A percentile compares a stretch with the other conserved stretches of the same genome.
phyloP scores from a whole-genome alignment of 2,113 vertebrate genomes.

The Plotosus lineatus region DNA sequence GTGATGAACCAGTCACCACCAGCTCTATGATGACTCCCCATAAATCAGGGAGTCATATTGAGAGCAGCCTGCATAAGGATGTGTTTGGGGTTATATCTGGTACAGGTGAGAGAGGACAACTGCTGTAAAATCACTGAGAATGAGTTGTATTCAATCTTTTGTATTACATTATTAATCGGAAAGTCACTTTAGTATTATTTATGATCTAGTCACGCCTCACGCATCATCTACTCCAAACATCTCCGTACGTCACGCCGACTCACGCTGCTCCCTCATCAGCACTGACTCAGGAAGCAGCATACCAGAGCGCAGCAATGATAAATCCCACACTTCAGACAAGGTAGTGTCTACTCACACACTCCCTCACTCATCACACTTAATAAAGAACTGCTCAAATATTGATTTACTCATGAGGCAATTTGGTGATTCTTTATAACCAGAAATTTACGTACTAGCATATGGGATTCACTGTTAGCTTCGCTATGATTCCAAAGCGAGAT shows the following conservation, averaged over 20 bases:
- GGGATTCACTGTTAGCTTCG: background rate
- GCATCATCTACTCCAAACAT: slow-evolving; percentile 89
- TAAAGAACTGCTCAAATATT: background rate
- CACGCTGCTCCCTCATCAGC: slow-evolving; percentile 93
- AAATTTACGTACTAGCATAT: background rate
- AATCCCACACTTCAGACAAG: slow-evolving; percentile 92
- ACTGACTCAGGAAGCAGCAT: slow-evolving; percentile 91
- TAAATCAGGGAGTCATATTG: slow-evolving; percentile 81
- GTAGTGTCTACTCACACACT: slow-evolving; percentile 66
- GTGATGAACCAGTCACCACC: slow-evolving; percentile 79
- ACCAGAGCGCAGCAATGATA: slow-evolving; percentile 84
- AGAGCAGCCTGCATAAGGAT: slow-evolving; percentile 92
- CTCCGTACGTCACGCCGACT: slow-evolving; percentile 88
- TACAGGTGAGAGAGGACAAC: slow-evolving; percentile 76
- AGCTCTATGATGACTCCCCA: slow-evolving; percentile 85
- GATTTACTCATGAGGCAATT: background rate
- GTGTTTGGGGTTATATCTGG: slow-evolving; percentile 96
- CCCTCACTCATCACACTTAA: background rate
- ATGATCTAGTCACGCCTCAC: slow-evolving; percentile 83
- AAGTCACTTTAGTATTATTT: background rate
- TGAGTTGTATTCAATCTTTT: too few species aligned
- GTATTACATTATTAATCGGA: background rate
- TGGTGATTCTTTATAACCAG: background rate
- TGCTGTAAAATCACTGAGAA: background rate
- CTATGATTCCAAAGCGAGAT: background rate